Evolutionary conservation across 1,140 invertebrate genomes (phyloP).

Genomic region (Littorina saxatilis): DNA sequence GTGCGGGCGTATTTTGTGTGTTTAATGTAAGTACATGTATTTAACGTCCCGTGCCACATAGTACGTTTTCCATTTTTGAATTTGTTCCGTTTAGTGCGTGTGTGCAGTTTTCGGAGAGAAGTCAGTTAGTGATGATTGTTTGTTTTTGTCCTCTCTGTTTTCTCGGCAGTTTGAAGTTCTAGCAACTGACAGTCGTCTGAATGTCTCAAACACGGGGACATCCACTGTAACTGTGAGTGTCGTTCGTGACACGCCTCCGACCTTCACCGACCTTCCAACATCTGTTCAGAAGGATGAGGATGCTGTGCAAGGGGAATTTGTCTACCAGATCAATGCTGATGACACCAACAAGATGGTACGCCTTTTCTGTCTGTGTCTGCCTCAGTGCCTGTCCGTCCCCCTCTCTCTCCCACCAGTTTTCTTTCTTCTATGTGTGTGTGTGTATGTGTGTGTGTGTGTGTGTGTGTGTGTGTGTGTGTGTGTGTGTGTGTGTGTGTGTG

Average conservation of each 20-base stretch:
- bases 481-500: neutral
- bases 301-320: constrained; percentile 82
- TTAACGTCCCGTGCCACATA: no score
- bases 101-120: no score
- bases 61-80: no score
- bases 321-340: constrained; percentile 71
- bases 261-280: constrained; percentile 86
- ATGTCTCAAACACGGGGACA: constrained; percentile 7
- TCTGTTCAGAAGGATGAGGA: constrained; percentile 91
- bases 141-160: neutral
- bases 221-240: constrained; percentile 40
- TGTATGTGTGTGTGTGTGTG: constrained; percentile 7
- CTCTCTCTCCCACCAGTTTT: no score
- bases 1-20: no score
- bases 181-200: constrained; percentile 35
- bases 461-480: constrained; percentile 7
- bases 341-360: constrained; percentile 36
- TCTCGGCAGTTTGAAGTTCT: constrained; percentile 35
- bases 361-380: neutral
- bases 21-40: no score
- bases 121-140: no score
- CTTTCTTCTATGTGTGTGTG: constrained; percentile 1
- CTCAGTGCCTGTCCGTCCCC: neutral
- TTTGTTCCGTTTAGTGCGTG: no score
- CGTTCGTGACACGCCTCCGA: constrained; percentile 77